Conservation (phyloP, 2,797 vertebrate species). For the Cuniculus paca region DNA sequence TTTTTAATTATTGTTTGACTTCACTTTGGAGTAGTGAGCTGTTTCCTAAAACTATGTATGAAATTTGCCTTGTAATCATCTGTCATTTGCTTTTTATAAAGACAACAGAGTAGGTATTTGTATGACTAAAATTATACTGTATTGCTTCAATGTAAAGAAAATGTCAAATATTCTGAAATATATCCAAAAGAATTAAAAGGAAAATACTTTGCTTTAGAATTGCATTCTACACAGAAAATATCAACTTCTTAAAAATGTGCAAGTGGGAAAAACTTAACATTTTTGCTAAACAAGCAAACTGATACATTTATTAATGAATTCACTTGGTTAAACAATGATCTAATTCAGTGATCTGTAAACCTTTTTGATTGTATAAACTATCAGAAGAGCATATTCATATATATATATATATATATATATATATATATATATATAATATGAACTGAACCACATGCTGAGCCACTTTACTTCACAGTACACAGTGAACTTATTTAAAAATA, state of each 20-base stretch:
- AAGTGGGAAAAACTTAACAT: neutral
- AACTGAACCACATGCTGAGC: neutral
- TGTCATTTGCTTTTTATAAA: neutral
- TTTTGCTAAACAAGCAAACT: neutral
- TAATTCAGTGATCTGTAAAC: neutral
- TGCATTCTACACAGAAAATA: constrained; percentile 8
- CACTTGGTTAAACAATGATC: neutral
- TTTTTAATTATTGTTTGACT: neutral
- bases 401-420: neutral
- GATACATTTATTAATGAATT: neutral
- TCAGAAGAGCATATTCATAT: neutral
- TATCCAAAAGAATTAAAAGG: neutral
- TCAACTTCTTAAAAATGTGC: neutral
- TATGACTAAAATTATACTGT: neutral
- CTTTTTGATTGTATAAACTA: neutral
- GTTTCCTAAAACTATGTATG: neutral
- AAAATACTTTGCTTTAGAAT: neutral
- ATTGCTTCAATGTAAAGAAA: constrained; percentile 1
- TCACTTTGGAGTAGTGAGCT: neutral
- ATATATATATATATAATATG: neutral
- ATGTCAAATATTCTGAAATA: neutral
- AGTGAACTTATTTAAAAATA: neutral
- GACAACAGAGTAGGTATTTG: neutral
- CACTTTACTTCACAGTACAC: neutral
- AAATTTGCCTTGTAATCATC: neutral